Base-by-base conservation (phyloP, 2,888 invertebrate species). In the Zonitis immaculata region DNA sequence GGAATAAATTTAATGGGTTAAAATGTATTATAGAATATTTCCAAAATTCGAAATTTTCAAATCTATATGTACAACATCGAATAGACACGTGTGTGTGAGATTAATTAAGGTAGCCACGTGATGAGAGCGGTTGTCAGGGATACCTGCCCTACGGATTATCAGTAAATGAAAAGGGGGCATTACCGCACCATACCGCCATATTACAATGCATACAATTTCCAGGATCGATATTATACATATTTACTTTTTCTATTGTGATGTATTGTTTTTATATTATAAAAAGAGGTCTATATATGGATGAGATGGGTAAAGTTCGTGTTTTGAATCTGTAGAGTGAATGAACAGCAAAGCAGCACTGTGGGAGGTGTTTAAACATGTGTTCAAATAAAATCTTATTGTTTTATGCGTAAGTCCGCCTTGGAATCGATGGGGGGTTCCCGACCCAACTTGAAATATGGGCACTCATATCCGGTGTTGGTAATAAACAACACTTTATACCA, bases 321-420 rank as follows among this genome's bases (percentile, higher is more conserved):
- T 39, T 11, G 39, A 39, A 39, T 39, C 11, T 39, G 39, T n/a
- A 39, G 18, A 39, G 6, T 16, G 28, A 27, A n/a, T n/a, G n/a
- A n/a, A n/a, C n/a, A n/a, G n/a, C n/a, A 45, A 16, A 30, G 49
- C 27, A 27, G 32, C 57, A 42, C 65, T 57, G 66, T 67, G 64
- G 66, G 67, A 65, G 67, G 67, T 66, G 67, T 66, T 70, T 69
- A 69, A 69, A 72, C 70, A 71, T 68, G 66, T 72, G 71, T 72
- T 69, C 68, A 70, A 72, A 70, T 69, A 69, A 69, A 68, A 72
- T 65, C 67, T 66, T 68, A 72, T 72, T 72, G 72, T 72, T 70
- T 71, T 67, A 63, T 65, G 62, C 66, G 58, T 63, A 63, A 66
- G 67, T 64, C 67, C 67, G 66, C 69, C 66, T 67, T 58, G 52